Conservation (phyloP, 37 sponge, comb jelly and placozoan species). For the Halisarca cf. caerulea region DNA sequence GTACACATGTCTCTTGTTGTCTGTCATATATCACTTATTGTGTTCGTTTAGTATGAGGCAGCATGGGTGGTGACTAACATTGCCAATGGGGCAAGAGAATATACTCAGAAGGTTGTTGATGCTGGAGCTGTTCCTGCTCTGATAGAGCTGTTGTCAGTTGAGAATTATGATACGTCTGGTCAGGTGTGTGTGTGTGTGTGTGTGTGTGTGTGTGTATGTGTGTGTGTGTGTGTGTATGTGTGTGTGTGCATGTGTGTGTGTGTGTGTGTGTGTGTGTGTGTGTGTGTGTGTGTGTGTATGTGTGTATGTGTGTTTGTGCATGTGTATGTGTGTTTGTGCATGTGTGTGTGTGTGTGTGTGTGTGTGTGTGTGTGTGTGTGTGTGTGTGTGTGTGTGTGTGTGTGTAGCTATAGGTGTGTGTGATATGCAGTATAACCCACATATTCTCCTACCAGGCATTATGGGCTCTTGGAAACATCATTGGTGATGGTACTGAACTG, state of each 20-base stretch:
- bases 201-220: slow-evolving; percentile 20
- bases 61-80: slow-evolving; percentile 84
- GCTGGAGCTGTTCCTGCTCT: slow-evolving; percentile 73
- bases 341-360: background rate
- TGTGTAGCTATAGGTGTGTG: too few relatives aligned
- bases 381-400: background rate
- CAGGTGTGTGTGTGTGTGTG: slow-evolving; percentile 42
- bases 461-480: slow-evolving; percentile 76
- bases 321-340: too few relatives aligned
- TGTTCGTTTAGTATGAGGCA: slow-evolving; percentile 64
- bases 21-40: too few relatives aligned
- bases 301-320: too few relatives aligned
- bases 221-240: slow-evolving; percentile 32
- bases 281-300: too few relatives aligned
- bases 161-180: slow-evolving; percentile 37
- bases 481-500: slow-evolving; percentile 66
- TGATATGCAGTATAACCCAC: too few relatives aligned
- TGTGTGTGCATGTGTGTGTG: slow-evolving; percentile 34
- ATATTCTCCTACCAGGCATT: too few relatives aligned
- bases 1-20: too few relatives aligned
- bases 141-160: slow-evolving; percentile 35
- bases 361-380: background rate
- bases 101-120: slow-evolving; percentile 64
- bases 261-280: slow-evolving; percentile 7
- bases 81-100: slow-evolving; percentile 70